Percentiles rank a stretch among this genome's conserved stretches.
These are phyloP conservation scores for Monopterus albus DNA, from an alignment of 2,113 vertebrate genomes.

Conservation along the genomic window DNA sequence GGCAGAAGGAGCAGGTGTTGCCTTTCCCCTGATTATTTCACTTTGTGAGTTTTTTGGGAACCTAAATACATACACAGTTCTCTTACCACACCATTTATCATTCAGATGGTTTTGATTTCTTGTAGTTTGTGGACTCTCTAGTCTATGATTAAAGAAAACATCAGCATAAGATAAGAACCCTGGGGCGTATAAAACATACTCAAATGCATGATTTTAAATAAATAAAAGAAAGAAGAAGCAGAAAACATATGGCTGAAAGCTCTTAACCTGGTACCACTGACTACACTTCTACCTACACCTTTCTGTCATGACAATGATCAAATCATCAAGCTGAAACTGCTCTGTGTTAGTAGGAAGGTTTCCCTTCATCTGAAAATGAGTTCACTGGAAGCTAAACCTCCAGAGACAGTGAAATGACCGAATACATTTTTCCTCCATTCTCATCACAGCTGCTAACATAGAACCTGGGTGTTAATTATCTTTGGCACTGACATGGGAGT, in stretches of 20 bases:
- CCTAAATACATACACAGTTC: neutral
- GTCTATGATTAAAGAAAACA: neutral
- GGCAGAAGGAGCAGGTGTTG: neutral
- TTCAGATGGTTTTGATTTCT: constrained; percentile 11
- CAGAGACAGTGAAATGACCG: neutral
- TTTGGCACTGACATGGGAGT: neutral
- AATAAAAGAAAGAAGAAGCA: neutral
- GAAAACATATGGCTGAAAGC: constrained; percentile 13
- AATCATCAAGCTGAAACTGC: constrained; percentile 25
- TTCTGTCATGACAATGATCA: constrained; percentile 22
- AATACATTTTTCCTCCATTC: neutral
- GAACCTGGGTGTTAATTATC: constrained; percentile 3
- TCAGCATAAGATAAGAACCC: neutral
- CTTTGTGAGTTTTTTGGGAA: neutral
- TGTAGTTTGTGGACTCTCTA: neutral
- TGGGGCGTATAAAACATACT: neutral
- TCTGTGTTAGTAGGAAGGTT: neutral
- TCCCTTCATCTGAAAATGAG: neutral
- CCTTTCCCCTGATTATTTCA: constrained; percentile 5
- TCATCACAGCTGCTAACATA: constrained; percentile 3
- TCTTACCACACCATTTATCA: neutral
- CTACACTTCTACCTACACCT: neutral
- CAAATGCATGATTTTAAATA: neutral
- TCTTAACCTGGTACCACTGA: neutral
- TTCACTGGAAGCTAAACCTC: neutral